Evolutionary conservation across 2,888 invertebrate genomes (phyloP).

Genomic region (Dinocampus coccinellae): DNA sequence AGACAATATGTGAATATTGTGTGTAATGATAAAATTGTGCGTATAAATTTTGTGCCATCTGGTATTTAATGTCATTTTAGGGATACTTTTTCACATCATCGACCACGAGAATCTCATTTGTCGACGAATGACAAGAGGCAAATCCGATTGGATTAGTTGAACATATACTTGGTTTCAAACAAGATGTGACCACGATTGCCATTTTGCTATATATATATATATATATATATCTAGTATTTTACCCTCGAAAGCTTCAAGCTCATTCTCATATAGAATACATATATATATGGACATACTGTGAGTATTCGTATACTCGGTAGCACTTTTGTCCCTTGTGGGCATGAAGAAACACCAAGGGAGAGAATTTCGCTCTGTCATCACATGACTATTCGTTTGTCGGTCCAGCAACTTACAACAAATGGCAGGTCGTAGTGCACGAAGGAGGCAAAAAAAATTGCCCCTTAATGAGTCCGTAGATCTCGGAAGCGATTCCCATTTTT

Average conservation of each 20-base stretch:
- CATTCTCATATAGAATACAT: neutral
- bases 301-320: neutral
- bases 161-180: constrained; percentile 23
- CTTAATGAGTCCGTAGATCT: constrained; percentile 15
- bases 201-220: neutral
- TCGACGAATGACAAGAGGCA: constrained; percentile 1
- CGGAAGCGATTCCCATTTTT: neutral
- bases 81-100: constrained; percentile 22
- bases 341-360: neutral
- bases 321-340: constrained; percentile 14
- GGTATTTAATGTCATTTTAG: constrained; percentile 28
- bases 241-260: neutral
- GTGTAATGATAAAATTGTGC: neutral
- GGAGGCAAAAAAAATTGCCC: neutral
- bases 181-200: constrained; percentile 14
- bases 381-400: constrained; percentile 23
- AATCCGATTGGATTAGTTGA: constrained; percentile 25
- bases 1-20: neutral
- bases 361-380: constrained; percentile 30
- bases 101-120: neutral
- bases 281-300: constrained; percentile 1
- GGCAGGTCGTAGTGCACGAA: neutral
- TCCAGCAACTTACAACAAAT: constrained; percentile 17
- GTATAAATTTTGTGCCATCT: constrained; percentile 17
- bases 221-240: no score